Conservation (phyloP, 2,888 invertebrate species). For the Axea sp. region DNA sequence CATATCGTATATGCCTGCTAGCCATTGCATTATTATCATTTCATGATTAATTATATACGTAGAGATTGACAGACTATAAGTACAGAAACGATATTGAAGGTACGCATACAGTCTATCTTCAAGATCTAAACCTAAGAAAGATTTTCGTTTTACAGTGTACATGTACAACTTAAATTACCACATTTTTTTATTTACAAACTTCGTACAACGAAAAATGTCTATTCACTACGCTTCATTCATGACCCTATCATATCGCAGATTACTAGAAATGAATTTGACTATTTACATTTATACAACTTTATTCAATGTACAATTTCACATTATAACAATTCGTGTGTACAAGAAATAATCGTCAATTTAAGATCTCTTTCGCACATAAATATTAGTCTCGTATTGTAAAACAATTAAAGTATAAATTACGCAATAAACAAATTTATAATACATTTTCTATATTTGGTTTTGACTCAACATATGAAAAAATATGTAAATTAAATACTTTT, state of each 20-base stretch:
- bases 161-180: slow-evolving; percentile 69
- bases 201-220: slow-evolving; percentile 66
- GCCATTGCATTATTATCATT: slow-evolving; percentile 67
- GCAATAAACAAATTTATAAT: slow-evolving; percentile 12
- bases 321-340: slow-evolving; percentile 67
- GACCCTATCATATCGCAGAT: slow-evolving; percentile 29
- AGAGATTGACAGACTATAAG: slow-evolving; percentile 75
- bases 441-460: slow-evolving; percentile 1
- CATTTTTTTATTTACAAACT: slow-evolving; percentile 66
- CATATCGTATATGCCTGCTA: slow-evolving; percentile 75
- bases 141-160: slow-evolving; percentile 62
- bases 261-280: slow-evolving; percentile 59
- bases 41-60: slow-evolving; percentile 70
- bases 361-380: slow-evolving; percentile 22
- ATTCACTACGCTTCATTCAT: slow-evolving; percentile 48
- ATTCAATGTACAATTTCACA: slow-evolving; percentile 73
- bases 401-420: no score
- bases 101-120: slow-evolving; percentile 77
- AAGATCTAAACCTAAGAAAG: slow-evolving; percentile 75
- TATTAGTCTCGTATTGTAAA: slow-evolving; percentile 30
- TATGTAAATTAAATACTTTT: no score
- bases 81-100: slow-evolving; percentile 78
- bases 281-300: slow-evolving; percentile 76
- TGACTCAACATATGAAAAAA: background rate
- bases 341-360: slow-evolving; percentile 23